Base-by-base conservation (phyloP, 2,888 invertebrate genomes). In the Crocallis elinguaria region DNA sequence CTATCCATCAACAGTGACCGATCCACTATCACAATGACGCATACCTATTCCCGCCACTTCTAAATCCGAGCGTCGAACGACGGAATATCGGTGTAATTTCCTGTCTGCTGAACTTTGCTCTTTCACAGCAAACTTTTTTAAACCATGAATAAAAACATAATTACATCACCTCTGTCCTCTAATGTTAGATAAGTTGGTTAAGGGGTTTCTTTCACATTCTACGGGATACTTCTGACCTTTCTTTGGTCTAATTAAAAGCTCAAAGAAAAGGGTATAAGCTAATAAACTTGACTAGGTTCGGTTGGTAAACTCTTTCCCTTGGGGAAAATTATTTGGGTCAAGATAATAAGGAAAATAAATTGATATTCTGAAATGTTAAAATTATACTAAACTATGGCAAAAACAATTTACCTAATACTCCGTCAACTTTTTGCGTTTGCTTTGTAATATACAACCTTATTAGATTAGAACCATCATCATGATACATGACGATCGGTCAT, bases 211-310 rank as follows among this genome's bases (percentile, higher is more conserved):
- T 37, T 17, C 33, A n/a, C 16, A 27, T 49, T 42, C 17, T 37
- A 48, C 11, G 38, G 17, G 45, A 45, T 46, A 45, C 48, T 49
- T 59, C 49, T 45, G 37, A 58, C 46, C 53, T 57, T 55, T 58
- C 11, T 32, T 30, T 44, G 49, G 58, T 50, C 27, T 42, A 59
- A 61, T 62, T 62, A 61, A 56, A 61, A 44, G 36, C 38, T 45
- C 49, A 54, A 60, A 57, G 50, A 49, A 49, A 50, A 17, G 39
- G 41, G 11, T 30, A 42, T 33, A 32, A 37, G 25, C 35, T 17
- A 41, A 49, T 41, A 35, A 41, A 41, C 19, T 41, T 33, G 5
- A n/a, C 33, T 33, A 21, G 19, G 29, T 37, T 16, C 19, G 4
- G 17, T 2, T 11, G 17, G 27, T 23, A 13, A 8, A 3, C 12